A percentile compares a stretch with the other conserved stretches of the same genome.
Conservation (phyloP, 2,113 vertebrate genomes). For the Archocentrus centrarchus region DNA sequence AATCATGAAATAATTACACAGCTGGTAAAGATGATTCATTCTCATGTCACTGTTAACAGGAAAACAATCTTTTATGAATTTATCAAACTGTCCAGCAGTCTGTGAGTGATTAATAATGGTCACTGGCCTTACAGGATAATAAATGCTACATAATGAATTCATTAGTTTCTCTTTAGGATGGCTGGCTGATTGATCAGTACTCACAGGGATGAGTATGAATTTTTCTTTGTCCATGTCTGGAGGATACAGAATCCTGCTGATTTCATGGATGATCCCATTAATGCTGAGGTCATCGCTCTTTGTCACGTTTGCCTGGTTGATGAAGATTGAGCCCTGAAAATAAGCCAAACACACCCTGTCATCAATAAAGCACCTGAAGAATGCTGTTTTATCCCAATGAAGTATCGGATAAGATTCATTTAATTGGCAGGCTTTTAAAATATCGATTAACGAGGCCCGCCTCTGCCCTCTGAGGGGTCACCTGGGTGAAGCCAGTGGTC, state of each 20-base stretch:
- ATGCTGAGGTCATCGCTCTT: conserved; percentile 78
- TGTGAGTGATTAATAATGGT: neutral
- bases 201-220: conserved; percentile 59
- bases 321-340: conserved; percentile 78
- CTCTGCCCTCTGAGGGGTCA: conserved; percentile 53
- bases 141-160: neutral
- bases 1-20: neutral
- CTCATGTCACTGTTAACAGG: neutral
- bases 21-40: neutral
- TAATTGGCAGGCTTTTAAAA: neutral
- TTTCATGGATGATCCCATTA: conserved; percentile 91
- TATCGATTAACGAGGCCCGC: neutral
- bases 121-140: neutral
- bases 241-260: conserved; percentile 85
- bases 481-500: conserved; percentile 81
- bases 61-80: neutral
- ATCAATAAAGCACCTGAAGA: neutral
- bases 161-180: neutral
- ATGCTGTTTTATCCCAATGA: neutral
- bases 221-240: conserved; percentile 58
- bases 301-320: conserved; percentile 85
- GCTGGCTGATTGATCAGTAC: neutral
- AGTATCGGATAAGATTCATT: neutral
- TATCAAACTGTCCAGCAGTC: neutral
- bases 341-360: neutral